Conservation (phyloP, 2,888 invertebrate genomes). For the Agrotis ipsilon region DNA sequence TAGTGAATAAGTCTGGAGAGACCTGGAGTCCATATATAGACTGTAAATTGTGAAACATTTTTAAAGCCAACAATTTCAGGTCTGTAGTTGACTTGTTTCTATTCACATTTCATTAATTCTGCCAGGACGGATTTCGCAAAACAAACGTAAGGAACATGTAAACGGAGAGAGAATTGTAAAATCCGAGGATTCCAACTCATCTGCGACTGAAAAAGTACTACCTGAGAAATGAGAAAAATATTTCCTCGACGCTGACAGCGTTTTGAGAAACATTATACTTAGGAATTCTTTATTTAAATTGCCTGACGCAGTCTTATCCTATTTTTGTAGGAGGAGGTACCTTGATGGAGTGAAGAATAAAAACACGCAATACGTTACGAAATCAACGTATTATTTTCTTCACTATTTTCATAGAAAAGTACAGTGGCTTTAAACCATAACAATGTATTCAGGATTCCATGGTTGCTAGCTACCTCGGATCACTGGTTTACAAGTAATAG, state of each 20-base stretch:
- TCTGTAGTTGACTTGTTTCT: background rate
- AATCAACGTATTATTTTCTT: background rate
- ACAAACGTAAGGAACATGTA: background rate
- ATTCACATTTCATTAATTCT: slow-evolving; percentile 7
- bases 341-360: background rate
- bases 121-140: background rate
- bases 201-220: slow-evolving; percentile 7
- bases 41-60: no score
- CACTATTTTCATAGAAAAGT: no score
- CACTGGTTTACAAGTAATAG: background rate
- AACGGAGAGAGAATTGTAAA: background rate
- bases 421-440: no score
- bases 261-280: background rate
- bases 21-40: background rate
- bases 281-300: background rate
- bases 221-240: slow-evolving; percentile 7
- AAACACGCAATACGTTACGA: background rate
- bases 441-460: no score
- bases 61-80: background rate
- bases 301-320: background rate
- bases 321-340: background rate
- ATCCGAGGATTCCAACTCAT: background rate
- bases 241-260: background rate
- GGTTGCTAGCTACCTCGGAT: no score
- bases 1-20: background rate